Conservation (phyloP, 1,140 invertebrate genomes). For the Drosophila parvula region DNA sequence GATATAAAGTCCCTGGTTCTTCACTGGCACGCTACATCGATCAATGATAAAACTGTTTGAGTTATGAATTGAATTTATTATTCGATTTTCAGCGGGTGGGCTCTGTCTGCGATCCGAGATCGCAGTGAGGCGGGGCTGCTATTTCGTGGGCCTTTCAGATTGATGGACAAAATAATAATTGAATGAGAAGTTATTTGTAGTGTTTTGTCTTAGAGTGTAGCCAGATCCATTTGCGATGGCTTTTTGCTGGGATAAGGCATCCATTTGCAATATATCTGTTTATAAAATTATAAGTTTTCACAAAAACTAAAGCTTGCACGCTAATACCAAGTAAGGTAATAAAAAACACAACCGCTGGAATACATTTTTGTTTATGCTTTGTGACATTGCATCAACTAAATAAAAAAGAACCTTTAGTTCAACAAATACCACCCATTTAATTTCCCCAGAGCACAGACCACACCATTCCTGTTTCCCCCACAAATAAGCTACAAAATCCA, state of each 20-base stretch:
- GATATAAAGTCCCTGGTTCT: constrained; percentile 27
- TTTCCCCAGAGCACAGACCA: not conserved
- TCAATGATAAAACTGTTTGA: constrained; percentile 61
- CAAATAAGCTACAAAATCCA: constrained; percentile 29
- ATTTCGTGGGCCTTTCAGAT: constrained; percentile 12
- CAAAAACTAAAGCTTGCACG: not conserved
- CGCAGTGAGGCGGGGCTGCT: constrained; percentile 14
- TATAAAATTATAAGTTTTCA: not conserved
- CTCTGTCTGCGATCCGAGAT: constrained; percentile 8
- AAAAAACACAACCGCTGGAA: not conserved
- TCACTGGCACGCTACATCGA: constrained; percentile 57
- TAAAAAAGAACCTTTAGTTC: not conserved
- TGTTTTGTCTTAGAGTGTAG: not conserved
- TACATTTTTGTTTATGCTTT: not conserved
- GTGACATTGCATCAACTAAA: too few relatives aligned
- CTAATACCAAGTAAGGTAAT: too few relatives aligned
- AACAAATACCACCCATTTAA: not conserved
- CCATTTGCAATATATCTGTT: not conserved
- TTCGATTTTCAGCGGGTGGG: constrained; percentile 45
- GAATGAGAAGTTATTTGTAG: constrained; percentile 16
- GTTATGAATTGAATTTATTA: constrained; percentile 64
- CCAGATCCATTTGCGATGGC: constrained; percentile 16
- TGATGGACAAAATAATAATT: constrained; percentile 41
- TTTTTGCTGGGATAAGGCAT: not conserved
- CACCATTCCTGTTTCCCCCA: not conserved